phyloP scores from a whole-genome alignment of 2,888 invertebrate genomes.

The Pristionchus exspectatus region DNA sequence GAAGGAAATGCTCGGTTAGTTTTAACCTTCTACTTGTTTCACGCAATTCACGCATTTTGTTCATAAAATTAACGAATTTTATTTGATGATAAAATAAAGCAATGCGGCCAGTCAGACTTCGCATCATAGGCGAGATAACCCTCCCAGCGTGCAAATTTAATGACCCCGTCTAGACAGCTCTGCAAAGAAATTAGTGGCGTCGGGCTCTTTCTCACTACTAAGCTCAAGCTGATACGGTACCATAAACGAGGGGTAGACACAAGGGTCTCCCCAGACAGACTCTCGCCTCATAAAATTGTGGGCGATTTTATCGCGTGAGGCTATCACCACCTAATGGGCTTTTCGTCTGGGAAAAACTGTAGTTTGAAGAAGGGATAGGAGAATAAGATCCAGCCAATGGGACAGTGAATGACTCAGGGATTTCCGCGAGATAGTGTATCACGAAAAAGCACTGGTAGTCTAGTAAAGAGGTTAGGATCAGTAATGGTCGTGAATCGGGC shows the following conservation, averaged over 20 bases:
- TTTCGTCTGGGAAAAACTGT: not conserved
- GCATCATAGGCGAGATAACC: not conserved
- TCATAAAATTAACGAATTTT: not conserved
- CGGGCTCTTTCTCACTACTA: not conserved
- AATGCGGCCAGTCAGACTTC: not conserved
- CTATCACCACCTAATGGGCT: not conserved
- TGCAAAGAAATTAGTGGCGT: not conserved
- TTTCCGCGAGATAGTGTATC: no score
- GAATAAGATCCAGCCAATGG: not conserved
- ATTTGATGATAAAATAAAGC: no score
- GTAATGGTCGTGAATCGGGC: not conserved
- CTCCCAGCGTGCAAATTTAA: not conserved
- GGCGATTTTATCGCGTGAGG: not conserved
- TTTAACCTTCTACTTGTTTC: not conserved
- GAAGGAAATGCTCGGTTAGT: constrained; percentile 16
- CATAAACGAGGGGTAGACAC: not conserved
- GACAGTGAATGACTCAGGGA: not conserved
- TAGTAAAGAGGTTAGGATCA: not conserved
- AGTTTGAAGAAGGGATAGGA: not conserved
- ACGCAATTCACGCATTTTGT: no score
- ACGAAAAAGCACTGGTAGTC: no score
- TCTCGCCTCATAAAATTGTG: not conserved
- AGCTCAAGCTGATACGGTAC: not conserved
- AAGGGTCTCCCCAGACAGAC: not conserved
- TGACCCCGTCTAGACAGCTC: not conserved